Conservation (phyloP, 1,140 invertebrate genomes). For the Laupala kohalensis region DNA sequence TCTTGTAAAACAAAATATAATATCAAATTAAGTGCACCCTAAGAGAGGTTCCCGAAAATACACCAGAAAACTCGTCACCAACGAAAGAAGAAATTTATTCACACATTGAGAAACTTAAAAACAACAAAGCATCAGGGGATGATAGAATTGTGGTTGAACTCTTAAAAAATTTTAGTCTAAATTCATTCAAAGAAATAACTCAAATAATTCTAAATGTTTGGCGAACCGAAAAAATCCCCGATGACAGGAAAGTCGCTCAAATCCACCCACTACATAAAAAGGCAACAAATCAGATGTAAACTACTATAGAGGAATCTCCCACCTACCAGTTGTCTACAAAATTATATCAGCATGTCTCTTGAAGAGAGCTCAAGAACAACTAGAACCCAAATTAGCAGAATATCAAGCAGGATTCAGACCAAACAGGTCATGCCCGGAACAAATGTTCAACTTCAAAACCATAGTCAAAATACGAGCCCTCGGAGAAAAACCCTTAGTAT, state of each 20-base stretch:
- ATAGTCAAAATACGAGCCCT: too few relatives aligned
- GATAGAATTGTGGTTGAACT: constrained; percentile 3
- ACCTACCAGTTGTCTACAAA: background rate
- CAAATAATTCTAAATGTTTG: constrained; percentile 1
- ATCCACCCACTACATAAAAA: background rate
- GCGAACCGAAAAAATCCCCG: constrained; percentile 1
- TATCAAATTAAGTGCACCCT: too few relatives aligned
- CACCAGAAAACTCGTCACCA: too few relatives aligned
- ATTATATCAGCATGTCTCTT: constrained; percentile 1
- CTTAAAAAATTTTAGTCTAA: constrained; percentile 1
- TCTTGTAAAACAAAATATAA: too few relatives aligned
- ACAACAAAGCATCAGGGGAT: background rate
- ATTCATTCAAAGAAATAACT: constrained; percentile 1
- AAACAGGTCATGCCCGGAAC: constrained; percentile 7
- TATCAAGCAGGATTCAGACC: background rate
- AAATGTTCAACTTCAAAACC: too few relatives aligned
- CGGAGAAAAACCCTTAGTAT: constrained; percentile 1
- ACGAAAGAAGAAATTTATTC: too few relatives aligned
- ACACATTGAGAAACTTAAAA: too few relatives aligned
- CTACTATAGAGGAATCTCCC: background rate
- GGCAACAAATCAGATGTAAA: constrained; percentile 1
- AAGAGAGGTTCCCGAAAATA: too few relatives aligned
- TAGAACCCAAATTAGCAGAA: background rate
- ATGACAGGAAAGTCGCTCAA: background rate
- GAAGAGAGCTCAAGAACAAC: background rate